These are phyloP conservation scores for Hermaeophaga mercurialis DNA, from an alignment of 2,888 invertebrate species.

Conservation along the genomic window DNA sequence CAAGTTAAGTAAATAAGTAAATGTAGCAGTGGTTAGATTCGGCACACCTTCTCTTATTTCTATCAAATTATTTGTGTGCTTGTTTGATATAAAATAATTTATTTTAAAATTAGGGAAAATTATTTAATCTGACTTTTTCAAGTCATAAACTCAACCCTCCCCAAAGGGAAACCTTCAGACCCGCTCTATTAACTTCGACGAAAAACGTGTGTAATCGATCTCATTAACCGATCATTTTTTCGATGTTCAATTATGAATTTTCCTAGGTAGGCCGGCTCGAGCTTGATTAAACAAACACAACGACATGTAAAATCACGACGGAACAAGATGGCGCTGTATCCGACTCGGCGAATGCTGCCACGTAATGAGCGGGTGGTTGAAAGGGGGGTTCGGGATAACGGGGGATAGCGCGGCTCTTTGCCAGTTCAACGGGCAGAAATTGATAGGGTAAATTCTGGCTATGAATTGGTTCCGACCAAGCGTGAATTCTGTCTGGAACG, in stretches of 20 bases:
- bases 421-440: constrained; percentile 68
- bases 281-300: constrained; percentile 56
- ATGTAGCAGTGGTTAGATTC: no score
- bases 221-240: constrained; percentile 23
- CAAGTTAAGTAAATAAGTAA: no score
- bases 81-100: no score
- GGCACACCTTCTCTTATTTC: no score
- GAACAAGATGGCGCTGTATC: constrained; percentile 55
- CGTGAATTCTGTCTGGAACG: constrained; percentile 39
- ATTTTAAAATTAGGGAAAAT: no score
- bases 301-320: constrained; percentile 55
- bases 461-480: constrained; percentile 65
- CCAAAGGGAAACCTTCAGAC: no score
- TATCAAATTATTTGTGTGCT: no score
- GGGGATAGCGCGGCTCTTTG: constrained; percentile 58
- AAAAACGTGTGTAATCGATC: constrained; percentile 6
- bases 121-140: no score
- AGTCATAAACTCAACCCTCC: no score
- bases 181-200: constrained; percentile 4
- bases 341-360: constrained; percentile 41
- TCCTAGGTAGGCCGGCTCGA: constrained; percentile 41
- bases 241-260: constrained; percentile 55
- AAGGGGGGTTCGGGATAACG: constrained; percentile 34
- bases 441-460: constrained; percentile 69
- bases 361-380: constrained; percentile 39